A percentile compares a stretch with the other conserved stretches of the same genome.
Evolutionary conservation across 2,113 vertebrate species (phyloP).

Genomic region (Pollimyrus isidori): DNA sequence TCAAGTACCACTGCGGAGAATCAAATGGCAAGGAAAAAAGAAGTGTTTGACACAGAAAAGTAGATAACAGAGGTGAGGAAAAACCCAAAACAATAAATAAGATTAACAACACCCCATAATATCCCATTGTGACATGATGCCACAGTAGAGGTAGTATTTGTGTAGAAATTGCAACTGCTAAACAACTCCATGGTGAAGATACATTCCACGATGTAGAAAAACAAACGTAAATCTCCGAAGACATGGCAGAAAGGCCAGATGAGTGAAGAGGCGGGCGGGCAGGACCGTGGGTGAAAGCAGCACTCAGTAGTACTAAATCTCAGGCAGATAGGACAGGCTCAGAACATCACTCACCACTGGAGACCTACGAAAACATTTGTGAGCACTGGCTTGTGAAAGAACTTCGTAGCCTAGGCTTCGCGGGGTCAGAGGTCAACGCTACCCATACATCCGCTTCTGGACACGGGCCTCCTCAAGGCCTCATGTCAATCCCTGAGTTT

Average conservation of each 20-base stretch:
- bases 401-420: not conserved
- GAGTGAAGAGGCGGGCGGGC: not conserved
- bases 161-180: conserved; percentile 73
- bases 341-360: not conserved
- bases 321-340: not conserved
- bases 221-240: conserved; percentile 22
- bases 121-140: conserved; percentile 28
- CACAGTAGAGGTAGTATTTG: conserved; percentile 85
- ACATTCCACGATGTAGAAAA: conserved; percentile 33
- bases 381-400: not conserved
- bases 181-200: conserved; percentile 23
- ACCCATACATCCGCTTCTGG: conserved; percentile 39
- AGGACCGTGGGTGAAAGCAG: not conserved
- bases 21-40: not conserved
- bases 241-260: not conserved
- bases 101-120: conserved; percentile 55
- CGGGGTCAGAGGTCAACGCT: not conserved
- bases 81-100: conserved; percentile 63
- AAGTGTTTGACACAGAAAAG: conserved; percentile 7
- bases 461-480: conserved; percentile 49
- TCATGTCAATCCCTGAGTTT: conserved; percentile 74
- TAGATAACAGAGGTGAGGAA: not conserved
- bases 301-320: conserved; percentile 17
- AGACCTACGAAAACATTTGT: conserved; percentile 3
- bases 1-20: not conserved